Evolutionary conservation across 2,888 invertebrate species (phyloP).

Genomic region (Anticlea derivata): DNA sequence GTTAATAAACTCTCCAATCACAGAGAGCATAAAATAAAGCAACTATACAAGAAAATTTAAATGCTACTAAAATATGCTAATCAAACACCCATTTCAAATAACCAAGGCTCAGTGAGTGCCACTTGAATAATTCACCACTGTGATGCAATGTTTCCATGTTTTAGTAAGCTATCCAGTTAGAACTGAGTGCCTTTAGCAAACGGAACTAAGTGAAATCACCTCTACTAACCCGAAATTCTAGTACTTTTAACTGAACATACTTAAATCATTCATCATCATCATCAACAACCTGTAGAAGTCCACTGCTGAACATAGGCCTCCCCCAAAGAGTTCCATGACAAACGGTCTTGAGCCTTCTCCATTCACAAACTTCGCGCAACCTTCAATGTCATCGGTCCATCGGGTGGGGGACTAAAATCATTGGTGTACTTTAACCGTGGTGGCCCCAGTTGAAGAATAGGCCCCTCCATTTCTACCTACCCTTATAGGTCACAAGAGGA

Average conservation of each 20-base stretch:
- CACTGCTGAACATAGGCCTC: too few relatives aligned
- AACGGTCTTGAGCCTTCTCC: too few relatives aligned
- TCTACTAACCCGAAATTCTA: slow-evolving; percentile 4
- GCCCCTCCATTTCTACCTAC: too few relatives aligned
- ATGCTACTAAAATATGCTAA: slow-evolving; percentile 5
- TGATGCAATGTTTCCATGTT: slow-evolving; percentile 26
- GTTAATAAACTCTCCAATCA: too few relatives aligned
- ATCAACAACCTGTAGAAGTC: background rate
- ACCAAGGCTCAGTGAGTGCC: slow-evolving; percentile 18
- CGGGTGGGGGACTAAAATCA: too few relatives aligned
- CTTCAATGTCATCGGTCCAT: too few relatives aligned
- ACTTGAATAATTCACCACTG: slow-evolving; percentile 20
- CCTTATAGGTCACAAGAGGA: too few relatives aligned
- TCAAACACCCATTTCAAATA: slow-evolving; percentile 8
- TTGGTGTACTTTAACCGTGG: too few relatives aligned
- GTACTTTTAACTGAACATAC: background rate
- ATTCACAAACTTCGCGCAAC: too few relatives aligned
- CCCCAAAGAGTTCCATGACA: too few relatives aligned
- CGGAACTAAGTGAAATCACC: slow-evolving; percentile 18
- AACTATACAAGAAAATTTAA: background rate
- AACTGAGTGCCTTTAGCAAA: slow-evolving; percentile 1
- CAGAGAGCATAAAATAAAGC: background rate
- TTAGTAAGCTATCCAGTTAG: slow-evolving; percentile 28
- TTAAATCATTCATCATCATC: background rate
- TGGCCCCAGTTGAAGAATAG: too few relatives aligned